phyloP scores from a whole-genome alignment of 2,113 vertebrate genomes.

The Aegotheles bennettii region DNA sequence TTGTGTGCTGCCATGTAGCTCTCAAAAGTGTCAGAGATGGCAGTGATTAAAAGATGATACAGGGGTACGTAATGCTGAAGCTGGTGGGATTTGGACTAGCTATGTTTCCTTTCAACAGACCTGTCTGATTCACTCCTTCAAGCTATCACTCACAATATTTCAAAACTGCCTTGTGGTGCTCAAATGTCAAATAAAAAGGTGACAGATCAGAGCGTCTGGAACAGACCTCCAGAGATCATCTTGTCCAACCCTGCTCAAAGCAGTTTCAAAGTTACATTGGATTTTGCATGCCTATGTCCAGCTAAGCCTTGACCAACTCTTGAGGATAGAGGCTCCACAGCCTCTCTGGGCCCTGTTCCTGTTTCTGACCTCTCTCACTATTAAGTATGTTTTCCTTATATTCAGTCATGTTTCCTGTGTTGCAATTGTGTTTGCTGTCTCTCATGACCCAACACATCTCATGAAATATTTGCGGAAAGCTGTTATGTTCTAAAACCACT shows the following conservation, averaged over 20 bases:
- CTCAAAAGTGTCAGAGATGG: neutral
- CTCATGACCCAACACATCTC: neutral
- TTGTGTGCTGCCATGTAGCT: neutral
- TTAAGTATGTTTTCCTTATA: neutral
- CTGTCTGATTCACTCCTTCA: neutral
- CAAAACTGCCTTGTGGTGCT: neutral
- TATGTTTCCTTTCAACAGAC: neutral
- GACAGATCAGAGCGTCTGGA: neutral
- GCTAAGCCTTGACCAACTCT: neutral
- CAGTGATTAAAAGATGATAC: neutral
- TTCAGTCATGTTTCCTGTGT: rapidly evolving
- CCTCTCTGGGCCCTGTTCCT: neutral
- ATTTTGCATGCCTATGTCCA: neutral
- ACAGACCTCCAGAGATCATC: neutral
- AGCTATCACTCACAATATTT: neutral
- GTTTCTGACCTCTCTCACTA: neutral
- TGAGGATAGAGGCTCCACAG: neutral
- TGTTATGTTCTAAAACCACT: rapidly evolving
- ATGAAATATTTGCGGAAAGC: neutral
- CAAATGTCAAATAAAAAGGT: neutral
- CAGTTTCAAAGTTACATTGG: neutral
- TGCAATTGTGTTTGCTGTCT: neutral
- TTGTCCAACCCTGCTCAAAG: neutral
- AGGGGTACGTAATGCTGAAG: rapidly evolving
- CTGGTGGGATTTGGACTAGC: neutral